These are phyloP conservation scores for Falco cherrug DNA, from an alignment of 2,797 vertebrate species.

Conservation along the genomic window DNA sequence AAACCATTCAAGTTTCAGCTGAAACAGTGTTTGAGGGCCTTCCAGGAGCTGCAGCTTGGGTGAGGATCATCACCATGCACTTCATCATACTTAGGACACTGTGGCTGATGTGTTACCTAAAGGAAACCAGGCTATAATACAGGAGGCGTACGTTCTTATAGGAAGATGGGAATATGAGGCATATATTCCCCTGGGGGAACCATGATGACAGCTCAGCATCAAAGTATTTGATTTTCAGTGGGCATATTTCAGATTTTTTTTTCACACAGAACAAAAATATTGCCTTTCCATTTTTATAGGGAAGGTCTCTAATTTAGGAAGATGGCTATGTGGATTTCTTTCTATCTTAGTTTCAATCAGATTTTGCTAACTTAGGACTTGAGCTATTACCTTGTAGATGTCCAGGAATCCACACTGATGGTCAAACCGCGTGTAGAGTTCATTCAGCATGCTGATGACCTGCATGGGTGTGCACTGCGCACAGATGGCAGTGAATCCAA, in stretches of 20 bases:
- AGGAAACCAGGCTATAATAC: not conserved
- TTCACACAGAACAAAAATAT: not conserved
- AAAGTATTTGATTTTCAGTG: not conserved
- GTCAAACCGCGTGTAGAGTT: conserved; percentile 97
- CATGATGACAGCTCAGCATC: not conserved
- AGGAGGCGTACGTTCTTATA: not conserved
- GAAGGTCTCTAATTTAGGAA: not conserved
- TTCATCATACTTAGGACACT: not conserved
- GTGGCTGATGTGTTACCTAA: not conserved
- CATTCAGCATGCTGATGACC: conserved; percentile 99
- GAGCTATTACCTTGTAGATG: conserved; percentile 91
- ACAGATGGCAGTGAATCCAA: conserved; percentile 97
- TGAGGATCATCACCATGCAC: not conserved
- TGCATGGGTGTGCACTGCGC: conserved; percentile 99
- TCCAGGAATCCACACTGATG: conserved; percentile 98
- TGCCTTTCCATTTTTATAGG: not conserved
- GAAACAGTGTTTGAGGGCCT: not conserved
- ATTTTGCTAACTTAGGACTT: not conserved
- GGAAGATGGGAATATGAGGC: not conserved
- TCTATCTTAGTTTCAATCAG: not conserved
- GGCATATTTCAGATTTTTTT: not conserved
- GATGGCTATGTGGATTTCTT: not conserved
- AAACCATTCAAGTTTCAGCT: not conserved
- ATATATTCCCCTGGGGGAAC: not conserved
- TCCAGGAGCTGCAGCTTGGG: not conserved